A percentile compares a stretch with the other conserved stretches of the same genome.
phyloP scores from a whole-genome alignment of 2,888 invertebrate species.

The Synergus gifuensis region DNA sequence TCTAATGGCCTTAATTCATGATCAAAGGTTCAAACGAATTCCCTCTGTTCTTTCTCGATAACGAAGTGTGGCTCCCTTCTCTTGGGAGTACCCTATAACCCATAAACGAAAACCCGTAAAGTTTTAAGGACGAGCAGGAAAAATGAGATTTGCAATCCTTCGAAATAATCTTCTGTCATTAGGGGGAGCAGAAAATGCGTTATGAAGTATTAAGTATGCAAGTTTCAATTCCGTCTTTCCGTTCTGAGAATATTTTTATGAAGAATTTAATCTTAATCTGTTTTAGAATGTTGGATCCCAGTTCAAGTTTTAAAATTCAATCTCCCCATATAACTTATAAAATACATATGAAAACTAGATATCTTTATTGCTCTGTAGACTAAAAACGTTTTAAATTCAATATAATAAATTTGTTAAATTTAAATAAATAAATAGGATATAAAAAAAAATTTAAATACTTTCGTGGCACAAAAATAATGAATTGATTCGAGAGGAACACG shows the following conservation, averaged over 20 bases:
- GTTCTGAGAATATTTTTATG: neutral
- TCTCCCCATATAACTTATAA: neutral
- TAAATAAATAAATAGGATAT: too few species aligned
- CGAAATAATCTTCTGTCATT: neutral
- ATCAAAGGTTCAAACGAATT: slow-evolving; percentile 7
- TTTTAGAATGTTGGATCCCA: neutral
- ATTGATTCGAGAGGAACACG: neutral
- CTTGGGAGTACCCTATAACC: neutral
- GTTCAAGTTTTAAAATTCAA: neutral
- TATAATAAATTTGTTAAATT: too few species aligned
- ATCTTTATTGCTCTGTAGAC: too few species aligned
- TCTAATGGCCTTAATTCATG: neutral
- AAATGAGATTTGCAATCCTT: neutral
- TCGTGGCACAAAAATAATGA: neutral
- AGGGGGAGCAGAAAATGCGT: neutral
- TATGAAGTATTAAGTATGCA: neutral
- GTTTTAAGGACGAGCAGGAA: neutral
- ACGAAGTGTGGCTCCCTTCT: neutral
- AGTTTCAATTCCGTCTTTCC: neutral
- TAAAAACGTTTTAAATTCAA: too few species aligned
- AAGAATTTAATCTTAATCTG: neutral
- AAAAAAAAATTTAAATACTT: neutral
- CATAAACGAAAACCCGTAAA: slow-evolving; percentile 3
- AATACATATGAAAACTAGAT: too few species aligned
- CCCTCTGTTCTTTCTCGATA: neutral